Base-by-base conservation (phyloP, 2,113 vertebrate genomes). In the Corythornis cristatus region DNA sequence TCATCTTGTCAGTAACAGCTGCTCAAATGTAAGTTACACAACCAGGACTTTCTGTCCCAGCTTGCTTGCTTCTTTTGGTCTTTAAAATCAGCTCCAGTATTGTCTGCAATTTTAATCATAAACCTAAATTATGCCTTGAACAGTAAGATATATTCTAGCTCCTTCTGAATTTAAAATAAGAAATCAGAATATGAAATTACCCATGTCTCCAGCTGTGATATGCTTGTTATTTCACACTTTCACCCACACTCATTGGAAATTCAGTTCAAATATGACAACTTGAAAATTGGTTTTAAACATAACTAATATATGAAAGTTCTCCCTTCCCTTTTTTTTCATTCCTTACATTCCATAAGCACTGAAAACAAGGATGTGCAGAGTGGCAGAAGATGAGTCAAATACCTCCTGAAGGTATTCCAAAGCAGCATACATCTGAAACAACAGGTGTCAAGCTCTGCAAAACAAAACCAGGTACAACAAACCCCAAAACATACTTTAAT, bases 221-320 rank as follows among this genome's bases (percentile, higher is more conserved):
- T 12, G 79, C 93, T 90, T 82, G 72, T 78, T 80, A 58, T 72
- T 93, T 96, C 76, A 93, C 92, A 86, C 96, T 92, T 90, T 57
- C 56, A 71, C 77, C 84, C 79, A 53, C 18, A 3, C 51, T 86
- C 29, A 25, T 33, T 92, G 83, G 54, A 90, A 95, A 86, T 17
- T 67, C 83, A 87, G 67, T 67, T 84, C 13, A 7, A 62, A 42
- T 18, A 15, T 57, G 86, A 93, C 90, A 88, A 82, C 65, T 46
- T 92, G 58, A 29, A 43, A 78, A 79, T 12, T 42, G 28, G 28
- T 48, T 91, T 93, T 86, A 80, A 58, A 60, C 56, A 33, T 26
- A 93, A 75, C 11, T n/a, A 73, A 72, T 56, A 22, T 31, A 14
- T 3, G 11, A n/a, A 83, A 18, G 5, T 6, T 5, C 26, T 35